phyloP scores from a whole-genome alignment of 2,888 invertebrate genomes.

The Diabrotica balteata region DNA sequence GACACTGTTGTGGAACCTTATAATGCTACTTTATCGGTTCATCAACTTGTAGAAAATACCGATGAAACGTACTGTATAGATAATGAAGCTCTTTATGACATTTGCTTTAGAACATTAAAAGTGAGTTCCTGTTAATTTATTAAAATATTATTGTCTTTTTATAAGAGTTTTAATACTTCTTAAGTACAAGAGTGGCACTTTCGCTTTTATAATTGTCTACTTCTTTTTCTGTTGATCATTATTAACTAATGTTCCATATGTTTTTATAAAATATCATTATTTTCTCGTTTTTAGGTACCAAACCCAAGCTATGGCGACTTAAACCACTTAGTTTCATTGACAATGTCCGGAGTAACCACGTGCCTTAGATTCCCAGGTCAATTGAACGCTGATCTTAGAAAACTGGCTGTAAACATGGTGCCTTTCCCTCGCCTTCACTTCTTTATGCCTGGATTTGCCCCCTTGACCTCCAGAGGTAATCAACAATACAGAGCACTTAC shows the following conservation, averaged over 20 bases:
- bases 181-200: background rate
- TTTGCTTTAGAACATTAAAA: conserved; percentile 89
- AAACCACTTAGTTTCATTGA: conserved; percentile 84
- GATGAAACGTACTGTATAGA: conserved; percentile 90
- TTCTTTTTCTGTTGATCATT: too few relatives aligned
- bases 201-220: background rate
- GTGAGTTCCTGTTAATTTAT: conserved; percentile 56
- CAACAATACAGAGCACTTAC: conserved; percentile 76
- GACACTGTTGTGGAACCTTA: conserved; percentile 84
- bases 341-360: conserved; percentile 88
- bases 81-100: conserved; percentile 81
- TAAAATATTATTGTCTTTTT: background rate
- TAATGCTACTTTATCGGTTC: conserved; percentile 87
- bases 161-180: background rate
- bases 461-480: conserved; percentile 86
- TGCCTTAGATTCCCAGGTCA: conserved; percentile 91
- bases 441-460: conserved; percentile 97
- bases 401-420: conserved; percentile 95
- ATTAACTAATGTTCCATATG: too few relatives aligned
- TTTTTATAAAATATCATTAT: background rate
- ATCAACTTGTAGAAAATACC: conserved; percentile 87
- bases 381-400: conserved; percentile 89
- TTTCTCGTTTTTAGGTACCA: conserved; percentile 44
- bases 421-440: conserved; percentile 96
- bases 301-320: conserved; percentile 91